Conservation (phyloP, 2,113 vertebrate genomes). For the Heterotilapia buettikoferi region DNA sequence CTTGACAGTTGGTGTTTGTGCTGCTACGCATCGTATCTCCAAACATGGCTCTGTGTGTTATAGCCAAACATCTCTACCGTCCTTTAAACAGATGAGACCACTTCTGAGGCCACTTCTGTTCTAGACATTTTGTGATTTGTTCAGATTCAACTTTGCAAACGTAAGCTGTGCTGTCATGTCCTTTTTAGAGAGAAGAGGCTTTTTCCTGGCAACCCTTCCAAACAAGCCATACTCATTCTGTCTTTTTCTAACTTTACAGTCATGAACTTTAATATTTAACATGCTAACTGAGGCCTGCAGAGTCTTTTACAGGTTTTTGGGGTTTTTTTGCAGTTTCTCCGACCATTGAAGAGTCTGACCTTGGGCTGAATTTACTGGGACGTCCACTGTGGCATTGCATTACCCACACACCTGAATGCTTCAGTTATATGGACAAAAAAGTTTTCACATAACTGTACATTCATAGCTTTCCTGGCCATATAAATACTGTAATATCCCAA, state of each 20-base stretch:
- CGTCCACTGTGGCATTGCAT: not conserved
- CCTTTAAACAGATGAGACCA: not conserved
- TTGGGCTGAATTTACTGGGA: not conserved
- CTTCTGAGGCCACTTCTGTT: not conserved
- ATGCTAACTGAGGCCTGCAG: not conserved
- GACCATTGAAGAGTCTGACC: not conserved
- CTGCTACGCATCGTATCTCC: not conserved
- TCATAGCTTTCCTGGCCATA: not conserved
- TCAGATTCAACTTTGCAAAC: not conserved
- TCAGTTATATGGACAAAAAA: not conserved
- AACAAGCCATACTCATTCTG: not conserved
- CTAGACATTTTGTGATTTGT: not conserved
- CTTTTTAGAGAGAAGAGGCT: not conserved
- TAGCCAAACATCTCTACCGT: not conserved
- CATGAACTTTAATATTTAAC: not conserved
- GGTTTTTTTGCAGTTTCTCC: fast-evolving
- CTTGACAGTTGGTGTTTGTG: not conserved
- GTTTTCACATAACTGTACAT: not conserved
- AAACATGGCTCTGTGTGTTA: not conserved
- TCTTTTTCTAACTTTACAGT: not conserved
- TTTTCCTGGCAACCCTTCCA: not conserved
- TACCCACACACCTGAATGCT: not conserved
- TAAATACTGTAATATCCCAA: not conserved
- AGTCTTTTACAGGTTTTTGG: not conserved
- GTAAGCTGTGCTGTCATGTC: not conserved